Conservation (phyloP, 2,113 vertebrate genomes). For the Muscicapa adusta region DNA sequence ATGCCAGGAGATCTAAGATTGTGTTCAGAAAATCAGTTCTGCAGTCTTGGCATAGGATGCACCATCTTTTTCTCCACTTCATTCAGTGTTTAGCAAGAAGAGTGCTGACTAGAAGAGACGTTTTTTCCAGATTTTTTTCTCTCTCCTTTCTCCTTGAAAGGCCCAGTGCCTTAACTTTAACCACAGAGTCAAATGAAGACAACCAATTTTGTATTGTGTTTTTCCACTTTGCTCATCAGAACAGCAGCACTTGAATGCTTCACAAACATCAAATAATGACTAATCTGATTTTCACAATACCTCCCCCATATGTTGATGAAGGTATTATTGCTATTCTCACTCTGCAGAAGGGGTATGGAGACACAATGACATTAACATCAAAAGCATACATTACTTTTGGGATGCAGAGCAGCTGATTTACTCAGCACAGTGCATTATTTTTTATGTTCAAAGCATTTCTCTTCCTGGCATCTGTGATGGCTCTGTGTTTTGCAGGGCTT, state of each 20-base stretch:
- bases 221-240: conserved; percentile 14
- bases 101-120: not conserved
- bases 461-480: not conserved
- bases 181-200: not conserved
- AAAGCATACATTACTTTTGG: not conserved
- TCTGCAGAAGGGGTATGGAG: not conserved
- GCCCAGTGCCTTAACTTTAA: not conserved
- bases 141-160: not conserved
- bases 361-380: not conserved
- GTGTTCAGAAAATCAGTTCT: not conserved
- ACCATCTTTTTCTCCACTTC: not conserved
- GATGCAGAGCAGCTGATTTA: not conserved
- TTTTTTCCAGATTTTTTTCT: not conserved
- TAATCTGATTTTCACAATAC: conserved; percentile 49
- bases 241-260: not conserved
- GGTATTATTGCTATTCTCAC: not conserved
- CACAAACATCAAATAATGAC: conserved; percentile 37
- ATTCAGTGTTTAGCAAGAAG: not conserved
- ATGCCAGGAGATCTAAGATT: not conserved
- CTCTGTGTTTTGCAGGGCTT: not conserved
- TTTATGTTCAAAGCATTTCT: not conserved
- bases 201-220: not conserved
- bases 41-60: not conserved
- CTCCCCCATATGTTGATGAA: conserved; percentile 6
- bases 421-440: not conserved